These are phyloP conservation scores for Chloroceryle inda DNA, from an alignment of 2,797 vertebrate genomes.

Conservation along the genomic window DNA sequence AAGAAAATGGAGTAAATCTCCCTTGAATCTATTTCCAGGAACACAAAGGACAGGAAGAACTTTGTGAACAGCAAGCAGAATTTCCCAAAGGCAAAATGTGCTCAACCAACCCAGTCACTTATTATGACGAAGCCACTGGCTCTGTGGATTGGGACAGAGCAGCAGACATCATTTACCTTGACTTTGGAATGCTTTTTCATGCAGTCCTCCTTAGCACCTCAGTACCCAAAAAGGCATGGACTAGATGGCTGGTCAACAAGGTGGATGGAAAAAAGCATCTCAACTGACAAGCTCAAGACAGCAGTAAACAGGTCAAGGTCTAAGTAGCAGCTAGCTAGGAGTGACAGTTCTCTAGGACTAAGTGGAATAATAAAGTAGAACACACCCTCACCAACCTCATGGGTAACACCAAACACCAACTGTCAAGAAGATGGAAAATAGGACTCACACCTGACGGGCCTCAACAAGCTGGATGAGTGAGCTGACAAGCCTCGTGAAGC, in stretches of 20 bases:
- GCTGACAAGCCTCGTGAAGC: background rate
- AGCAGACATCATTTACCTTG: background rate
- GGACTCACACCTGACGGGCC: background rate
- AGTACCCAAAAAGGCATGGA: background rate
- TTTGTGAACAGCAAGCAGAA: background rate
- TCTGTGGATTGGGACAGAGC: background rate
- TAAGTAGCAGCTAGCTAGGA: rapidly evolving
- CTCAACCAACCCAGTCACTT: background rate
- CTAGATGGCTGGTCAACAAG: background rate
- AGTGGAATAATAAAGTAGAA: background rate
- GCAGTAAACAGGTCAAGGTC: background rate
- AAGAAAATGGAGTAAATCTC: slow-evolving; percentile 19
- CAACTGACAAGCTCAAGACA: background rate
- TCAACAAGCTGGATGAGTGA: background rate
- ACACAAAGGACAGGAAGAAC: background rate
- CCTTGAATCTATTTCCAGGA: slow-evolving; percentile 9
- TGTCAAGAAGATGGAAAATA: background rate
- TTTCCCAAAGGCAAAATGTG: slow-evolving; percentile 3
- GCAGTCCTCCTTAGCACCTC: background rate
- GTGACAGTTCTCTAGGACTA: background rate
- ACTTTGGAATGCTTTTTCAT: background rate
- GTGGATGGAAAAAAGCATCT: background rate
- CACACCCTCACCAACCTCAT: background rate
- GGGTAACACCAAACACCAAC: background rate
- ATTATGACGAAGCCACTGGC: background rate